Conservation (phyloP, 2,113 vertebrate genomes). For the Dicentrarchus labrax region DNA sequence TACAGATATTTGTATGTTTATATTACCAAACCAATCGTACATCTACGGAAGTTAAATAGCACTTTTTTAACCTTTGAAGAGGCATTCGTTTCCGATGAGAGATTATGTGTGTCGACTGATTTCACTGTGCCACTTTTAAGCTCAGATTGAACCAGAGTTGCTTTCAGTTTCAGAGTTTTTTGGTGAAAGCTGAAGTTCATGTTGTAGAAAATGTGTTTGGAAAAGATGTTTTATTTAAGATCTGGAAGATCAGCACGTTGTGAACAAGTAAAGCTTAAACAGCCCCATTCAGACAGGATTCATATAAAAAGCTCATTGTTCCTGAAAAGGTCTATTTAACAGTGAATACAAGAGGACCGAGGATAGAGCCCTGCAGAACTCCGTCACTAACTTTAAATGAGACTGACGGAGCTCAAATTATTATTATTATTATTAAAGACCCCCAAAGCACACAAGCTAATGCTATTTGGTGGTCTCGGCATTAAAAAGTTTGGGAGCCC, state of each 20-base stretch:
- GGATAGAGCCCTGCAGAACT: no score
- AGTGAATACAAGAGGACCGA: not conserved
- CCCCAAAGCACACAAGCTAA: no score
- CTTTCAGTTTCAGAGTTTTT: conserved; percentile 17
- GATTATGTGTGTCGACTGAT: conserved; percentile 37
- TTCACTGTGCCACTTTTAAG: conserved; percentile 62
- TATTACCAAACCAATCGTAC: not conserved
- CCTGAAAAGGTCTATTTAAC: not conserved
- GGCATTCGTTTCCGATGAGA: conserved; percentile 8
- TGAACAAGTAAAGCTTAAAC: not conserved
- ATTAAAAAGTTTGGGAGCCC: no score
- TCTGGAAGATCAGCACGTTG: not conserved
- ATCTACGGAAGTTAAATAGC: not conserved
- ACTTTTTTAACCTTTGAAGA: not conserved
- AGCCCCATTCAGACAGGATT: not conserved
- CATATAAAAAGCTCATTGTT: not conserved
- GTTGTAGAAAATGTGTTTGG: not conserved
- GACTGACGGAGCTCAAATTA: no score
- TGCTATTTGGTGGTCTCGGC: no score
- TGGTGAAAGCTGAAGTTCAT: not conserved
- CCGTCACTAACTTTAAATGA: no score
- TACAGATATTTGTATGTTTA: conserved; percentile 33
- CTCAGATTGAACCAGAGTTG: conserved; percentile 16
- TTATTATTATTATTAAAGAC: no score
- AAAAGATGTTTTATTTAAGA: not conserved